Conservation (phyloP, 2,888 invertebrate species). For the Tachystola acroxantha region DNA sequence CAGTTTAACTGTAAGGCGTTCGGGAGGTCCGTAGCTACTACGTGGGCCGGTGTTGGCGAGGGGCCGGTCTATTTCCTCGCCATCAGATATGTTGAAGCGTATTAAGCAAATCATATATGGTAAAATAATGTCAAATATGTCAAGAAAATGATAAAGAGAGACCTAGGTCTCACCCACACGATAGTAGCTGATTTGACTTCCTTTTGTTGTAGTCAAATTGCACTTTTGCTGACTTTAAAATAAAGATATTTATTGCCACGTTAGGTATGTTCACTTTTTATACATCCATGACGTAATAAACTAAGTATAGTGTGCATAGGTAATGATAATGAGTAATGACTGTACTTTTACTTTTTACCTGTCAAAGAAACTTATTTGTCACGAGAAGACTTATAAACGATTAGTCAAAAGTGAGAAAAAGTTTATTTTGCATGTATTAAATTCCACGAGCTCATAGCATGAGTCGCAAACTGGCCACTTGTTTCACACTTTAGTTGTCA, state of each 20-base stretch:
- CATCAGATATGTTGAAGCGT: slow-evolving; percentile 63
- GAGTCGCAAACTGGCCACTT: too few species aligned
- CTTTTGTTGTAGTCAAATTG: too few species aligned
- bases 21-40: slow-evolving; percentile 73
- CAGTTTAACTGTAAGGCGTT: rapidly evolving
- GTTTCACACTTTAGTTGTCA: too few species aligned
- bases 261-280: background rate
- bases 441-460: too few species aligned
- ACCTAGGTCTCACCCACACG: slow-evolving; percentile 65
- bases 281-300: too few species aligned
- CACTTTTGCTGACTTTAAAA: background rate
- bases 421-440: too few species aligned
- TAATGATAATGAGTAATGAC: too few species aligned
- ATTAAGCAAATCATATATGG: slow-evolving; percentile 64
- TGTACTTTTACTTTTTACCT: too few species aligned
- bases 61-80: slow-evolving; percentile 66
- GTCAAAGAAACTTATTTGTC: too few species aligned
- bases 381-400: too few species aligned
- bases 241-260: background rate
- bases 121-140: slow-evolving; percentile 64
- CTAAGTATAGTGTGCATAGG: too few species aligned
- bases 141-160: slow-evolving; percentile 71
- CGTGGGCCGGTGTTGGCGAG: slow-evolving; percentile 61
- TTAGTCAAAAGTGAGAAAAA: too few species aligned
- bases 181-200: slow-evolving; percentile 70